Base-by-base conservation (phyloP, 2,888 invertebrate genomes). In the Zygaena filipendulae region DNA sequence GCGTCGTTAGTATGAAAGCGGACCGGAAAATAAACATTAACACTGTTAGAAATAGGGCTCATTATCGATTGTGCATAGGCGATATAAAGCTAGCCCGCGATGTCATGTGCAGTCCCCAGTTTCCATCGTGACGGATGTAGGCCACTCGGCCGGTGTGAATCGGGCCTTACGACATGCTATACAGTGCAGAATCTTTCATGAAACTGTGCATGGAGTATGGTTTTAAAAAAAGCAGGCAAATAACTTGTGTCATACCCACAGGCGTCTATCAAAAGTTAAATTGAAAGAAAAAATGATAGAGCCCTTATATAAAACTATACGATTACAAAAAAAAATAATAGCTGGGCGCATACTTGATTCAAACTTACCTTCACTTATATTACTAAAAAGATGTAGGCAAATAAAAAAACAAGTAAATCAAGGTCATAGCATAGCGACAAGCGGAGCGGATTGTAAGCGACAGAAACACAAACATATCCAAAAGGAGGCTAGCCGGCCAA, bases 401-500 rank as follows among this genome's bases (percentile, higher is more conserved):
- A n/a, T 26, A 40, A 29, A 39, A 40, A 49, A 49, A 51, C 47
- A 43, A 55, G 23, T 28, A 36, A 30, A 32, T 16, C 39, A 38
- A 25, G 31, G 19, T 27, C 53, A 52, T 71, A 74, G 72, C 75
- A 64, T 57, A 69, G 71, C 74, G 47, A 48, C 47, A 74, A 74
- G 75, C 71, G 53, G 43, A 51, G 25, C 42, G 16, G 16, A 49
- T 37, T 56, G 49, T 47, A 72, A 71, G 68, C 68, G 61, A 77
- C 42, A 72, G 62, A 55, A 49, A 52, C 50, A 70, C 59, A 74
- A 72, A 75, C 70, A 79, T 62, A 68, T 79, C 72, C 70, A 72
- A 71, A 16, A 81, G 79, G 77, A 77, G 77, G 77, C 70, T 79
- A 77, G 77, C 77, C 77, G 74, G 70, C 66, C 59, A 63, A 51